Base-by-base conservation (phyloP, 2,797 vertebrate species). In the Gobio occitaniae region DNA sequence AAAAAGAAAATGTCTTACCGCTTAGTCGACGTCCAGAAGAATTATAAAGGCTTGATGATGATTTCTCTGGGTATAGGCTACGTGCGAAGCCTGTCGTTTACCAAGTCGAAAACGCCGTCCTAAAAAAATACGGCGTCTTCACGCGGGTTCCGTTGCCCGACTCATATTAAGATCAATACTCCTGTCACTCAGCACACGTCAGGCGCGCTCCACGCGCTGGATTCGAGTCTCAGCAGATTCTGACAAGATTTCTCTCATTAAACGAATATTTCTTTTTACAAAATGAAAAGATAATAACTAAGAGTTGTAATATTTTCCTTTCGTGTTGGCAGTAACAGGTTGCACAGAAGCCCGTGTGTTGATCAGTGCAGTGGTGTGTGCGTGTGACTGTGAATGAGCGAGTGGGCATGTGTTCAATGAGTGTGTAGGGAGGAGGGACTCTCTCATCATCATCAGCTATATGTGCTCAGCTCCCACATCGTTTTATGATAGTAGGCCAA, bases 291-390 rank as follows among this genome's bases (percentile, higher is more conserved):
- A 32, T 13, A 44, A 29, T 32, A 2, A 32, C 32, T 32, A 32
- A 32, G 32, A 32, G 21, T 15, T 21, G 54, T 32, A 16, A 74
- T 75, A 17, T 38, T 44, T 48, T n/a, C 52, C 65, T 25, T 56
- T 78, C 38, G 25, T 41, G 36, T 25, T 80, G 13, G 41, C 84
- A 54, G 84, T 80, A 80, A 85, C 84, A 85, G 84, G 84, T 79
- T 44, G 59, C 29, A 19, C 2, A 32, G 56, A 29, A 63, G 10
- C 32, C 84, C 17, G 10, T 50, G 16, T 69, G 76, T 52, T 52
- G 77, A 70, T 59, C 3, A 48, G 52, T n/a, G 66, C 52, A 25
- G 74, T 68, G 65, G 25, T 36, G 68, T 61, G 56, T 61, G 56
- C 48, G 25, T 36, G 68, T 61, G 56, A 61, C 56, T 61, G 54